Conservation (phyloP, 2,113 vertebrate species). For the Vulpes vulpes region DNA sequence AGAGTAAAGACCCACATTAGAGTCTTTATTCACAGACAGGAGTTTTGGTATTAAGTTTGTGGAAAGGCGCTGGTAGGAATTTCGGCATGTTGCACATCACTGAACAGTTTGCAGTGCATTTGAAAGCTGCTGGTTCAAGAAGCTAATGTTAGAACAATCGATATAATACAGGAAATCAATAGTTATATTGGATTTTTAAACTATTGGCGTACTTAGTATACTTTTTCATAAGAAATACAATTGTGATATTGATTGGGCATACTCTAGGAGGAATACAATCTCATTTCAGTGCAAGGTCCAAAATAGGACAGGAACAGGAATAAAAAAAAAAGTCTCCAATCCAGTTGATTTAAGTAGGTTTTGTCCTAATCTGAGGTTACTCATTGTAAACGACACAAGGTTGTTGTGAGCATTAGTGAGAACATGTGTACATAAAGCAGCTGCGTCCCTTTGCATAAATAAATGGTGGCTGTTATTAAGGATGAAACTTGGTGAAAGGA, state of each 20-base stretch:
- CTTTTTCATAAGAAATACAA: neutral
- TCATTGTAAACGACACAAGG: neutral
- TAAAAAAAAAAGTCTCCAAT: neutral
- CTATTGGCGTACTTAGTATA: neutral
- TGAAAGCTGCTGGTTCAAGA: slow-evolving; percentile 43
- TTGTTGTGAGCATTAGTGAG: neutral
- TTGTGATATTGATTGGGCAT: neutral
- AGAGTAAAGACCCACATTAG: neutral
- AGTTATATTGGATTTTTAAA: slow-evolving; percentile 14
- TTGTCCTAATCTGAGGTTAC: neutral
- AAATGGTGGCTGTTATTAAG: neutral
- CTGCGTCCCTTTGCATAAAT: neutral
- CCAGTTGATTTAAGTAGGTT: neutral
- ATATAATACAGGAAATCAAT: neutral
- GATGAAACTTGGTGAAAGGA: neutral
- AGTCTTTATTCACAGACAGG: neutral
- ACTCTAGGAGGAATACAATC: neutral
- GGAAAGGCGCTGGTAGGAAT: neutral
- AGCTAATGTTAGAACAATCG: neutral
- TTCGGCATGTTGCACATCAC: neutral
- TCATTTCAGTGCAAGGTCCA: neutral
- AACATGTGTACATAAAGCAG: neutral
- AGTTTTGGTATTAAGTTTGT: neutral
- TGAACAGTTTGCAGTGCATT: neutral
- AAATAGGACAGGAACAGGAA: neutral